A percentile compares a stretch with the other conserved stretches of the same genome.
Conservation (phyloP, 2,888 invertebrate genomes). For the Volucella zonaria region DNA sequence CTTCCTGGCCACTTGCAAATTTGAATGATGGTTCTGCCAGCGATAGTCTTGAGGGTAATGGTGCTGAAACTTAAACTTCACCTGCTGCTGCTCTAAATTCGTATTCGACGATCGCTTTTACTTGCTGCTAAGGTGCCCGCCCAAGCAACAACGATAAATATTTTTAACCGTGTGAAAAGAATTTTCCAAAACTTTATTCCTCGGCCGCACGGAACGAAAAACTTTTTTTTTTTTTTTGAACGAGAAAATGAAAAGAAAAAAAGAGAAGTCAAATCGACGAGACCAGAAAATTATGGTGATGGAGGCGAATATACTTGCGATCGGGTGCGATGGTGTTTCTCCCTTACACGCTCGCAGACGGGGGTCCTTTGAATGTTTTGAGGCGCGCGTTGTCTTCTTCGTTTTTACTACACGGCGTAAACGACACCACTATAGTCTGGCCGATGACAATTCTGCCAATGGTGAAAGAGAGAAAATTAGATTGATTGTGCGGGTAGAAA, state of each 20-base stretch:
- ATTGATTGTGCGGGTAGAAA: slow-evolving; percentile 29
- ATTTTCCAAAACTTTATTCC: slow-evolving; percentile 64
- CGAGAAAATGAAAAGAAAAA: slow-evolving; percentile 55
- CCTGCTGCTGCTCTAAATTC: slow-evolving; percentile 52
- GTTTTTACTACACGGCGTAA: slow-evolving; percentile 46
- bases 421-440: slow-evolving; percentile 23
- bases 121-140: slow-evolving; percentile 54
- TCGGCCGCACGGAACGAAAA: slow-evolving; percentile 68
- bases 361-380: slow-evolving; percentile 44
- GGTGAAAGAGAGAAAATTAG: slow-evolving; percentile 50
- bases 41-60: slow-evolving; percentile 49
- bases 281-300: slow-evolving; percentile 39
- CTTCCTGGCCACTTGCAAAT: slow-evolving; percentile 64
- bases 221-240: slow-evolving; percentile 41
- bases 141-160: slow-evolving; percentile 51
- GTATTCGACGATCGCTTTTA: background rate
- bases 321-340: background rate
- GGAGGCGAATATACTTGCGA: slow-evolving; percentile 66
- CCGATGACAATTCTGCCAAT: slow-evolving; percentile 59
- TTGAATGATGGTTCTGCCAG: slow-evolving; percentile 43
- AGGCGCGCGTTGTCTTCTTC: slow-evolving; percentile 39
- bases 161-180: slow-evolving; percentile 27
- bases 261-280: slow-evolving; percentile 55
- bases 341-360: slow-evolving; percentile 35
- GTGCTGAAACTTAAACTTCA: slow-evolving; percentile 34